Conservation (phyloP, 2,113 vertebrate species). For the Cryptomyrus ogoouensis region DNA sequence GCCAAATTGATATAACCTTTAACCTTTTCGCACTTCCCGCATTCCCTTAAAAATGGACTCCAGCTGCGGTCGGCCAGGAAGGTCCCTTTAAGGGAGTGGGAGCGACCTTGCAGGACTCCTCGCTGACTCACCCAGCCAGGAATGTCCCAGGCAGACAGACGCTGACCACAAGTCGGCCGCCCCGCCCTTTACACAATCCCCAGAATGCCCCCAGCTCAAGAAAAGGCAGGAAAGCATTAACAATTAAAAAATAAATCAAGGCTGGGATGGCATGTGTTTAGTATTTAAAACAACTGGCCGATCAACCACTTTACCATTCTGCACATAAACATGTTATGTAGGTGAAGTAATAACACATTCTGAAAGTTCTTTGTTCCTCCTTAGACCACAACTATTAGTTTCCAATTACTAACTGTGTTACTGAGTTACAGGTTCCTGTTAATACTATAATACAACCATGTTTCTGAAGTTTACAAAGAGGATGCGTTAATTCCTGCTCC, state of each 20-base stretch:
- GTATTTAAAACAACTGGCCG: not conserved
- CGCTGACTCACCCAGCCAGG: conserved; percentile 36
- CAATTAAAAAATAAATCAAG: not conserved
- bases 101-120: conserved; percentile 5
- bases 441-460: not conserved
- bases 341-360: not conserved
- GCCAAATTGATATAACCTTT: conserved; percentile 21
- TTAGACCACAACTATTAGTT: not conserved
- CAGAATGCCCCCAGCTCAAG: not conserved
- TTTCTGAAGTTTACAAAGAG: not conserved
- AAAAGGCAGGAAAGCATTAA: not conserved
- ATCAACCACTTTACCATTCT: not conserved
- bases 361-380: not conserved
- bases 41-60: conserved; percentile 13
- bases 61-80: conserved; percentile 17
- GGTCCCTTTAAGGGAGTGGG: conserved; percentile 26
- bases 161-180: conserved; percentile 21
- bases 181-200: not conserved
- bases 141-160: conserved; percentile 27
- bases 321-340: not conserved
- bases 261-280: not conserved
- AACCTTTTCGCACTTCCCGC: conserved; percentile 23
- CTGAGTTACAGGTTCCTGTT: not conserved
- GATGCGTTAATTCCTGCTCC: not conserved
- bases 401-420: not conserved